Evolutionary conservation across 2,113 vertebrate species (phyloP).

Genomic region (Mugil cephalus): DNA sequence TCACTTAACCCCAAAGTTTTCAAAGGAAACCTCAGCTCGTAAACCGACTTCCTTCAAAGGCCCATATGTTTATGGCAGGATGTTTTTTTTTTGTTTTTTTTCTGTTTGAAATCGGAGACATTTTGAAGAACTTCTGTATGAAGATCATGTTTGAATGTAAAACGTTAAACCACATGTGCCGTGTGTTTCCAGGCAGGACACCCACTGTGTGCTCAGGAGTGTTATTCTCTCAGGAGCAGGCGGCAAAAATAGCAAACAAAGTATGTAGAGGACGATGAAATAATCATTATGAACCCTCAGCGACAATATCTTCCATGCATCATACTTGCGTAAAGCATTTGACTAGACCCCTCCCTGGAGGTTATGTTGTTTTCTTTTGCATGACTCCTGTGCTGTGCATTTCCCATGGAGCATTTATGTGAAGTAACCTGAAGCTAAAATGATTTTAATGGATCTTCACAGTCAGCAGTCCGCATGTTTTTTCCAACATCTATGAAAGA

Average conservation of each 20-base stretch:
- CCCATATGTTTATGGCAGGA: conserved; percentile 55
- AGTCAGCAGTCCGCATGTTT: conserved; percentile 40
- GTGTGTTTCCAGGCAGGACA: conserved; percentile 10
- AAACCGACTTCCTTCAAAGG: conserved; percentile 62
- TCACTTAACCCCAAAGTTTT: conserved; percentile 26
- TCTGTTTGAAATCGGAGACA: conserved; percentile 49
- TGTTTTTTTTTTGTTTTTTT: conserved; percentile 36
- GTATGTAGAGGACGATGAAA: background rate
- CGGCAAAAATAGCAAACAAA: background rate
- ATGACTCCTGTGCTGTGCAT: conserved; percentile 20
- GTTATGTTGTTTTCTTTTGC: conserved; percentile 29
- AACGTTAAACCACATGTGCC: conserved; percentile 16
- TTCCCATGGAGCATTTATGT: conserved; percentile 41
- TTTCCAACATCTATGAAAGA: conserved; percentile 61
- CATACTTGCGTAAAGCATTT: conserved; percentile 27
- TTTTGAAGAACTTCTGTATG: conserved; percentile 14
- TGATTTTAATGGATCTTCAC: conserved; percentile 34
- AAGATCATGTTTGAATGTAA: conserved; percentile 24
- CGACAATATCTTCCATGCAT: conserved; percentile 13
- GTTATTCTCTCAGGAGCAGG: background rate
- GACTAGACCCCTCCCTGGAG: conserved; percentile 22
- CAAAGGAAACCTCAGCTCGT: conserved; percentile 62
- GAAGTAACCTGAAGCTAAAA: conserved; percentile 36
- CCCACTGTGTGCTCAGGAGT: background rate
- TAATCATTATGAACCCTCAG: background rate